Percentiles rank a stretch among this genome's conserved stretches.
Evolutionary conservation across 2,113 vertebrate genomes (phyloP).

Genomic region (Megaceryle torquata): DNA sequence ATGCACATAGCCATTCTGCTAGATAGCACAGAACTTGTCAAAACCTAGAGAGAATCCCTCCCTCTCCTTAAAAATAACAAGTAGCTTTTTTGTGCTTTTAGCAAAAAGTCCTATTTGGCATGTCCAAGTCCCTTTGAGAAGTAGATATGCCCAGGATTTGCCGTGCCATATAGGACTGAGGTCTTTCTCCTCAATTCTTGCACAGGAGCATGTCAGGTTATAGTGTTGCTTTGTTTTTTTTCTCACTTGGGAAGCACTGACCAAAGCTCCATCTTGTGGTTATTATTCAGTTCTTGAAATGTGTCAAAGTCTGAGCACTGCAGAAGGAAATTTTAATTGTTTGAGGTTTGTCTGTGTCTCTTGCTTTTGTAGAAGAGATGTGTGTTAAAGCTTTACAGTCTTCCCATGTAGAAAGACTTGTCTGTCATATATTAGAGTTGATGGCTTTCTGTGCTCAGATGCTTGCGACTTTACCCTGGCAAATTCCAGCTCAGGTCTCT

Average conservation of each 20-base stretch:
- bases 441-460: background rate
- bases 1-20: background rate
- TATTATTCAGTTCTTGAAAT: background rate
- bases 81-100: background rate
- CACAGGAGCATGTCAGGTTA: background rate
- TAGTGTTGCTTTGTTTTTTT: background rate
- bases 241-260: background rate
- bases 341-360: background rate
- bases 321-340: background rate
- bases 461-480: background rate
- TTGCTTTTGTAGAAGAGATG: background rate
- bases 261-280: constrained; percentile 63
- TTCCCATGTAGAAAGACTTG: background rate
- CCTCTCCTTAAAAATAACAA: background rate
- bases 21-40: background rate
- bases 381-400: background rate
- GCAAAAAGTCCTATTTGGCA: background rate
- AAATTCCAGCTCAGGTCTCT: background rate
- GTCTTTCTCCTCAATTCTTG: background rate
- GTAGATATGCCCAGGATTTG: background rate
- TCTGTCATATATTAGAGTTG: background rate
- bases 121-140: background rate
- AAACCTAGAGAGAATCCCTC: background rate
- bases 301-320: background rate
- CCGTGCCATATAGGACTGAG: background rate